Evolutionary conservation across 2,888 invertebrate species (phyloP), one percentile per base, ranked within the genome.

Genomic region (Lucinisca nassula): DNA sequence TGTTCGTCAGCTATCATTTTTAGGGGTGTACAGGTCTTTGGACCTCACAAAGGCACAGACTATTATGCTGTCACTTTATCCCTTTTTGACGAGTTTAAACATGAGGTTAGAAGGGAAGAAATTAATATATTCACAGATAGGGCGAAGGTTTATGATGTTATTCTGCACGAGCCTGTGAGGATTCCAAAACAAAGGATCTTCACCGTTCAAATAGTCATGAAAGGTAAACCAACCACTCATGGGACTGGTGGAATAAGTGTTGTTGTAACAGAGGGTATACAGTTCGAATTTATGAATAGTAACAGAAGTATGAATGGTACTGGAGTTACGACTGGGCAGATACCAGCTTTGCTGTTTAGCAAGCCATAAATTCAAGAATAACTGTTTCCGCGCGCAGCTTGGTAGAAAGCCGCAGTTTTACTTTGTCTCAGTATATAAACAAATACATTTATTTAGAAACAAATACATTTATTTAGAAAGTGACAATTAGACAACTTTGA

Each of bases 251-350:
- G 90, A 10, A 74, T 55, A 14, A 49, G 37, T 8, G 14, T 24
- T 21, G 67, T 88, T 1, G 51, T 51, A 0, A 55, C 75, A 17
- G 85, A 83, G 4, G 88, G 82, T 17, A 55, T 90, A 3, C 40
- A 67, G 21, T 90, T 90, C 58, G 82, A 87, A 49, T 90, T 90
- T 67, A 61, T 81, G 8, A 76, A 88, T 45, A 90, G 90, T 55
- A 83, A 82, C 77, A 80, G 58, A n/a, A 90, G 90, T 49, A 78
- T 82, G 35, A 90, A 88, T 37, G 90, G 88, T 4, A 90, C 90
- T 8, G 90, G 87, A 35, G 75, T 87, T 12, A 81, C 82, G 6
- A 85, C 84, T 0, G 90, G 90, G 10, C 90, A 90, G 61, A 88
- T 90, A 17, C 90, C 90, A 10, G 30, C 87, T 8, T 24, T 90